phyloP scores from a whole-genome alignment of 2,888 invertebrate species.

The Tenthredo mesomela region DNA sequence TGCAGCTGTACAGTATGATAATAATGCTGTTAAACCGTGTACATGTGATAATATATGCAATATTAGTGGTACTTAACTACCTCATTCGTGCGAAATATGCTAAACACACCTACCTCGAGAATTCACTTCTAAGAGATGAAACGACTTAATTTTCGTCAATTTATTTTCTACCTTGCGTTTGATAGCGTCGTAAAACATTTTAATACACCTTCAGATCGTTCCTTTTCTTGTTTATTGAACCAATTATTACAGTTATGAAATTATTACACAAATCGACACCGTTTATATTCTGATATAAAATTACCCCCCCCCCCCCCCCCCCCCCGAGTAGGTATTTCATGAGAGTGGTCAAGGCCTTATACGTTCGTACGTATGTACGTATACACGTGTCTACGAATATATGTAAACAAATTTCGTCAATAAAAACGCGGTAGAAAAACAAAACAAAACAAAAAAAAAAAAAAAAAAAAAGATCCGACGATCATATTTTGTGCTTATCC shows the following conservation, averaged over 20 bases:
- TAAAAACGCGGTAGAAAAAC: not conserved
- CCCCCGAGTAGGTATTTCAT: not conserved
- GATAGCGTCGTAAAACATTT: slow-evolving; percentile 57
- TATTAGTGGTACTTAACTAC: slow-evolving; percentile 52
- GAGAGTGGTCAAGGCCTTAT: slow-evolving; percentile 9
- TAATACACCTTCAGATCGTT: slow-evolving; percentile 16
- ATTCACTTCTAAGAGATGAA: slow-evolving; percentile 63
- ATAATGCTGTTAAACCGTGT: slow-evolving; percentile 54
- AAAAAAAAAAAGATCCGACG: not conserved
- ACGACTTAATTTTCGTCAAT: slow-evolving; percentile 65
- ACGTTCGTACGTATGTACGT: not conserved
- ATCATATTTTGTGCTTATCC: slow-evolving; percentile 4
- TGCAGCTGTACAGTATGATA: slow-evolving; percentile 49
- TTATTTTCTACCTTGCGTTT: slow-evolving; percentile 55
- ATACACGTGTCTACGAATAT: not conserved
- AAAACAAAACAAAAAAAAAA: not conserved
- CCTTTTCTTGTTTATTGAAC: slow-evolving; percentile 31
- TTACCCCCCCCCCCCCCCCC: not conserved
- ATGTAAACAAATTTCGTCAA: slow-evolving; percentile 13
- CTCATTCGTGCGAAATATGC: slow-evolving; percentile 57
- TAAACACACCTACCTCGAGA: slow-evolving; percentile 60
- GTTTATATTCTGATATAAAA: not conserved
- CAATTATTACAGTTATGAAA: slow-evolving; percentile 16
- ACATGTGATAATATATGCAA: slow-evolving; percentile 56
- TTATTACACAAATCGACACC: not conserved